phyloP scores from a whole-genome alignment of 2,113 vertebrate genomes.

The Nycticryphes semicollaris region DNA sequence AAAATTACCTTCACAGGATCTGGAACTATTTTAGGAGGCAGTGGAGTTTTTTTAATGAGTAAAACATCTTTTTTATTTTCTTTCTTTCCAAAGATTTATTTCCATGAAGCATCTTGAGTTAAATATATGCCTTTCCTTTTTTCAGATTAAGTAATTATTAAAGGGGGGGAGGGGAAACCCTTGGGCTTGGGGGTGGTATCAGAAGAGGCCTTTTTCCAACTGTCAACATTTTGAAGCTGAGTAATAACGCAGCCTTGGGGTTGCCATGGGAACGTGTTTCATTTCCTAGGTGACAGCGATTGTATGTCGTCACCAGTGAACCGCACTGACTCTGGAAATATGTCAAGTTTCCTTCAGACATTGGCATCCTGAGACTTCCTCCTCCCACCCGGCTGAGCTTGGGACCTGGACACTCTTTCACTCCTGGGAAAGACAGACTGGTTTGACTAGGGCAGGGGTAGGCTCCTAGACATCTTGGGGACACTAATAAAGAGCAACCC shows the following conservation, averaged over 20 bases:
- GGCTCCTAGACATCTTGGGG: background rate
- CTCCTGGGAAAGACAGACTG: background rate
- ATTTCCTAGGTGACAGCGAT: conserved; percentile 78
- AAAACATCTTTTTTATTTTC: background rate
- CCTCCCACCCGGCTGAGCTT: background rate
- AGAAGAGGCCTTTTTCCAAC: conserved; percentile 47
- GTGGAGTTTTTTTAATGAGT: background rate
- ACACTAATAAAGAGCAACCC: background rate
- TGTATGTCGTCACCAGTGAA: conserved; percentile 72
- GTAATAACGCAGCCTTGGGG: conserved; percentile 69
- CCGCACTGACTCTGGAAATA: conserved; percentile 56
- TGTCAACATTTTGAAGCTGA: conserved; percentile 68
- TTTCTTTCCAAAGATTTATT: background rate
- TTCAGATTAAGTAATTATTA: conserved; percentile 31
- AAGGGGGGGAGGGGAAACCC: background rate
- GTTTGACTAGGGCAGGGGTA: background rate
- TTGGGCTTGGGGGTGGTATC: background rate
- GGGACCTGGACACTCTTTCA: fast-evolving
- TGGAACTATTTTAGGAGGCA: background rate
- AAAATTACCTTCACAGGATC: conserved; percentile 30
- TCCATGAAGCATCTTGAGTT: background rate
- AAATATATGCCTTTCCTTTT: conserved; percentile 21
- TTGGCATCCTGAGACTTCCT: background rate
- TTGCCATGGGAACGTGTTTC: conserved; percentile 78
- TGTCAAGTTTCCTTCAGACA: background rate